A percentile compares a stretch with the other conserved stretches of the same genome.
Conservation (phyloP, 2,888 invertebrate species). For the Plebejus argus region DNA sequence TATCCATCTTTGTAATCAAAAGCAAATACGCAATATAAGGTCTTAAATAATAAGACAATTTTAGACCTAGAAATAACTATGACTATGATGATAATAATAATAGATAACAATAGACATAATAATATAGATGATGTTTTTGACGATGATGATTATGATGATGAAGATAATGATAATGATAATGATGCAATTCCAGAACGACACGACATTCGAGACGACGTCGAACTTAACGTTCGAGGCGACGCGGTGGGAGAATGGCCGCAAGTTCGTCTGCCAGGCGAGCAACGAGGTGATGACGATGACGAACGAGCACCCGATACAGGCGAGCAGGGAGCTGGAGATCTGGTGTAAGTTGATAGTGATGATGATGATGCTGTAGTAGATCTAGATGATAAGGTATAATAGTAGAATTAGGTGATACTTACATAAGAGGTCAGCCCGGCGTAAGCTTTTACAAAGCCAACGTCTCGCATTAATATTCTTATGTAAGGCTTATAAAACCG, state of each 20-base stretch:
- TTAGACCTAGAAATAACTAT: too few relatives aligned
- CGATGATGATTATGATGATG: background rate
- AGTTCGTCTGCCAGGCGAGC: constrained; percentile 89
- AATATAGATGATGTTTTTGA: background rate
- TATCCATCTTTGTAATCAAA: too few relatives aligned
- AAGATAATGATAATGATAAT: background rate
- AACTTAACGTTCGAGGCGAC: constrained; percentile 89
- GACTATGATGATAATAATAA: too few relatives aligned
- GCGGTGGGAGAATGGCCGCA: constrained; percentile 89
- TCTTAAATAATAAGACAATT: too few relatives aligned
- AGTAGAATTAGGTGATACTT: background rate
- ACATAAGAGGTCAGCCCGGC: too few relatives aligned
- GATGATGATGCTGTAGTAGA: background rate
- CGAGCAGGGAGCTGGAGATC: constrained; percentile 87
- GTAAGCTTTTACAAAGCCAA: too few relatives aligned
- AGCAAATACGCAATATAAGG: too few relatives aligned
- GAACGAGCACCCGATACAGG: constrained; percentile 87
- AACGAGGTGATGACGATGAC: constrained; percentile 89
- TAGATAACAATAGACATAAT: too few relatives aligned
- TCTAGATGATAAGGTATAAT: too few relatives aligned
- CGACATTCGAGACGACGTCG: constrained; percentile 90
- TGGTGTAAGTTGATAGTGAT: constrained; percentile 83
- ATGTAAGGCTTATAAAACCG: too few relatives aligned
- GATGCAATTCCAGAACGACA: constrained; percentile 81
- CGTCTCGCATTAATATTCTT: too few relatives aligned